phyloP scores from a whole-genome alignment of 2,888 invertebrate genomes.

The Lasioglossum malachurum region DNA sequence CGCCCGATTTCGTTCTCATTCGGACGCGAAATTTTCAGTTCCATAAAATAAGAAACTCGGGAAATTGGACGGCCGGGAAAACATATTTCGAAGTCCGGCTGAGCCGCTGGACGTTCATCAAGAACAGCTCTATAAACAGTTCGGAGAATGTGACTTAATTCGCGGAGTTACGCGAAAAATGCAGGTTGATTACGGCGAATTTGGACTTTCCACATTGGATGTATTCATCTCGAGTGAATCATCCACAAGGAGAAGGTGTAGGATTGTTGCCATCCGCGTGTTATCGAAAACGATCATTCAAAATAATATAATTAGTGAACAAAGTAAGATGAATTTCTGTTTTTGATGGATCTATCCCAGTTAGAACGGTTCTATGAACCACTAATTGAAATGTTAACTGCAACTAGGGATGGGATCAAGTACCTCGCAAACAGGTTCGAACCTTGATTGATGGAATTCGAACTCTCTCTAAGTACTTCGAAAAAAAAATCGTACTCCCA shows the following conservation, averaged over 20 bases:
- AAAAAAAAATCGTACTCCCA: too few species aligned
- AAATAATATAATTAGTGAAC: background rate
- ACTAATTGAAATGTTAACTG: background rate
- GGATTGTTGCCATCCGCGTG: background rate
- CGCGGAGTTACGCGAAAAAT: background rate
- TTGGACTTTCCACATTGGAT: background rate
- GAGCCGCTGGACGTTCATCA: background rate
- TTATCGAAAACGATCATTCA: too few species aligned
- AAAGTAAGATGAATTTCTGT: background rate
- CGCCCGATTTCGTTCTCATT: slow-evolving; percentile 13
- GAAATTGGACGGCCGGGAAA: background rate
- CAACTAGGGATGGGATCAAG: too few species aligned
- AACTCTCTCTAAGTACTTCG: too few species aligned
- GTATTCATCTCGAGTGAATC: background rate
- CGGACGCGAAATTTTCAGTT: slow-evolving; percentile 21
- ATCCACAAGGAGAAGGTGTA: background rate
- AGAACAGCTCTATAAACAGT: background rate
- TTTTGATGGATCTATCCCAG: background rate
- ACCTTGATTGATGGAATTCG: too few species aligned
- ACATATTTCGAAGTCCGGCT: background rate
- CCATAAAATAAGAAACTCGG: slow-evolving; percentile 16
- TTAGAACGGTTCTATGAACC: background rate
- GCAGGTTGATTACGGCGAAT: background rate
- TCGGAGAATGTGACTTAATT: background rate
- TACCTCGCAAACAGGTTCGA: too few species aligned